Evolutionary conservation across 1,140 invertebrate species (phyloP), one percentile per base, ranked within the genome.

Genomic region (Drosophila mojavensis): DNA sequence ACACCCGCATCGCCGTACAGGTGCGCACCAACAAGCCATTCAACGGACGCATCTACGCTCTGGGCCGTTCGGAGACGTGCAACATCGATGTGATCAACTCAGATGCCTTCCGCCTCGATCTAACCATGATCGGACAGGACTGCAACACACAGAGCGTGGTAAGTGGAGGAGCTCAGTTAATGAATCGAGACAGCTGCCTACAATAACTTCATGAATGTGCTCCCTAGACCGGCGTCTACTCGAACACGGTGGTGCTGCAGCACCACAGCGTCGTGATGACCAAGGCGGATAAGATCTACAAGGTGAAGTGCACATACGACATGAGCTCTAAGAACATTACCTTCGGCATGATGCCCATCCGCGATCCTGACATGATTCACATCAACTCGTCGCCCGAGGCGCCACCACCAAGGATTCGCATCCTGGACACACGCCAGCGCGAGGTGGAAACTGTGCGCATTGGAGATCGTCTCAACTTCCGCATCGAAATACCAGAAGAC

Each of bases 261-360:
- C 97, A 98, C 90, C 97, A 98, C 93, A 98, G 97, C 85, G 97
- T 98, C 6, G 97, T 98, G 3, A 98, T 98, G 97, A 98, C 97
- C 10, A 98, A 98, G 93, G 97, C 97, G 1, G 98, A 98, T 92
- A 98, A 98, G 92, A 98, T 98, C 80, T 98, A 98, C 94, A 98
- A 98, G 93, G 97, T 98, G 39, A 97, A 98, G 89, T 98, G 98
- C 90, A 98, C 97, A 0, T 98, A 98, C 91, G 98, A 98, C 92
- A 98, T 98, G 96, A 97, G 97, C 58, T 98, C 97, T 1, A 97
- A 98, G 94, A 98, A 98, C 92, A 98, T 98, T 68, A 98, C 97
- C 9, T 98, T 98, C 93, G 97, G 97, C 93, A 98, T 98, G 97
- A 97, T 98, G 96, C 97, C 97, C 59, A 98, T 98, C 91, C 96